Evolutionary conservation across 2,888 invertebrate species (phyloP).

Genomic region (Ophion ellenae): DNA sequence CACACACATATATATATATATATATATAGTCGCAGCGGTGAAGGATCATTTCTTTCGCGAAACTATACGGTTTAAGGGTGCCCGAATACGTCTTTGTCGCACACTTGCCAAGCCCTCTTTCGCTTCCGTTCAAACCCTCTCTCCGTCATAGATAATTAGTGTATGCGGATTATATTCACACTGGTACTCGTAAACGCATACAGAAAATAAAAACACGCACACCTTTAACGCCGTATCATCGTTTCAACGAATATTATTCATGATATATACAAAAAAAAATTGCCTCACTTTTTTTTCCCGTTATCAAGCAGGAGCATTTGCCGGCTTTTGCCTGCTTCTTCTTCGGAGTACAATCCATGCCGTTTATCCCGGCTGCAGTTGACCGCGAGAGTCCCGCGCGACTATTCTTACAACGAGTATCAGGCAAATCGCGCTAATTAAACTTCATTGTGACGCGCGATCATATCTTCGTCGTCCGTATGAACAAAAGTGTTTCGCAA

Average conservation of each 20-base stretch:
- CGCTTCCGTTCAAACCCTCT: slow-evolving; percentile 53
- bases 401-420: slow-evolving; percentile 43
- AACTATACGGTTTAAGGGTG: slow-evolving; percentile 39
- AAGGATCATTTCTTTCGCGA: slow-evolving; percentile 58
- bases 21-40: slow-evolving; percentile 57
- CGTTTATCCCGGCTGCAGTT: slow-evolving; percentile 3
- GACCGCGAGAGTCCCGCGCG: slow-evolving; percentile 35
- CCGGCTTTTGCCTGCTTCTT: slow-evolving; percentile 21
- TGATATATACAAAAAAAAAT: slow-evolving; percentile 78
- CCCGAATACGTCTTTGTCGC: slow-evolving; percentile 58
- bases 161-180: slow-evolving; percentile 69
- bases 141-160: slow-evolving; percentile 61
- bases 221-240: slow-evolving; percentile 79
- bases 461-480: slow-evolving; percentile 15
- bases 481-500: neutral
- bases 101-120: slow-evolving; percentile 58
- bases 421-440: slow-evolving; percentile 32
- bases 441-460: slow-evolving; percentile 49
- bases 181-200: slow-evolving; percentile 79
- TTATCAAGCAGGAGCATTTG: neutral
- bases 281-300: slow-evolving; percentile 28
- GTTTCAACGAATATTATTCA: slow-evolving; percentile 79
- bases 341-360: slow-evolving; percentile 19
- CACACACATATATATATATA: slow-evolving; percentile 34
- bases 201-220: slow-evolving; percentile 82